These are phyloP conservation scores for Geococcyx californianus DNA, from an alignment of 2,113 vertebrate genomes.

Conservation along the genomic window DNA sequence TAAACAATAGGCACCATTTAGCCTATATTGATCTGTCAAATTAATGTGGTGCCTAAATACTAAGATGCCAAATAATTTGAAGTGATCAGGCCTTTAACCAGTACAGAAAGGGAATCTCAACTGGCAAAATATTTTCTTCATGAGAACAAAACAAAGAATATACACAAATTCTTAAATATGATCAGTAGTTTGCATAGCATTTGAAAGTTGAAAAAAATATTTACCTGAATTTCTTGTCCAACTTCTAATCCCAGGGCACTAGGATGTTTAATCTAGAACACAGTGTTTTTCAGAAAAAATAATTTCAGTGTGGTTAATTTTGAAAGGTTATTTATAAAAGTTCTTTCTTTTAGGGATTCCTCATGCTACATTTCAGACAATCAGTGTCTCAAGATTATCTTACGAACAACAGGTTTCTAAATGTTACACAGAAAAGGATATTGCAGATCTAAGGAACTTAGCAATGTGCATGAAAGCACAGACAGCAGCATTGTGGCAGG, in stretches of 20 bases:
- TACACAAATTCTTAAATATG: not conserved
- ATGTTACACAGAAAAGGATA: not conserved
- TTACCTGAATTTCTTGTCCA: constrained; percentile 97
- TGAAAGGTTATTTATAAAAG: not conserved
- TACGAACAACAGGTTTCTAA: not conserved
- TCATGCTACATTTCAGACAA: not conserved
- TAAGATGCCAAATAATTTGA: not conserved
- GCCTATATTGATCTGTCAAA: not conserved
- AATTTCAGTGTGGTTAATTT: not conserved
- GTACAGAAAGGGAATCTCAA: not conserved
- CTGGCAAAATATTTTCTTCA: not conserved
- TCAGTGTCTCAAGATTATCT: not conserved
- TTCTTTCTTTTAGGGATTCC: not conserved
- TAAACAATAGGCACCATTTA: not conserved
- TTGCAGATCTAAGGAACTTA: not conserved
- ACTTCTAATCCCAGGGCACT: constrained; percentile 93
- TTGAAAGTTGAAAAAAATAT: not conserved
- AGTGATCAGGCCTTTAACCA: not conserved
- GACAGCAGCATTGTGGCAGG: not conserved
- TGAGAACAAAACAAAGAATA: not conserved
- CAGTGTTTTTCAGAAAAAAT: not conserved
- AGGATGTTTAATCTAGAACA: constrained; percentile 90
- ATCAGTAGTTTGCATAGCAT: not conserved
- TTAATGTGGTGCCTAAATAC: not conserved
- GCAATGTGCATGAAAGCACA: not conserved